phyloP scores from a whole-genome alignment of 2,797 vertebrate species.

The Champsocephalus esox region DNA sequence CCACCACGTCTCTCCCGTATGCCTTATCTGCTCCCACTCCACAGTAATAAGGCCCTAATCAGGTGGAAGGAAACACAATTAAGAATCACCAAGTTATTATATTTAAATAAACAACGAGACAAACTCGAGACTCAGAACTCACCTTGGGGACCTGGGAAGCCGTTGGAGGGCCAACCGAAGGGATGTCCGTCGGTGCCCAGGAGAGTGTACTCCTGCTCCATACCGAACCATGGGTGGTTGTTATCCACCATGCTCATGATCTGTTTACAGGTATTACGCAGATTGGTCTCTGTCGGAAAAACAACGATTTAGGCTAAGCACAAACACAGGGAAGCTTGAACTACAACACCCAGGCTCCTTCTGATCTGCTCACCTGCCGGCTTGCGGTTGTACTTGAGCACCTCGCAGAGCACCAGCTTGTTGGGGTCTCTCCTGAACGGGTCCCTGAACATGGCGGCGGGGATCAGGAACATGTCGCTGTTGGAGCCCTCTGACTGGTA shows the following conservation, averaged over 20 bases:
- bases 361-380: conserved; percentile 84
- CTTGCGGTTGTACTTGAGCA: conserved; percentile 94
- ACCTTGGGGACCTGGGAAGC: conserved; percentile 98
- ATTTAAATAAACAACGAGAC: neutral
- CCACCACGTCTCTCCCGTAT: conserved; percentile 94
- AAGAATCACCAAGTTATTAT: neutral
- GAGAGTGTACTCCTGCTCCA: conserved; percentile 97
- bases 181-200: conserved; percentile 93
- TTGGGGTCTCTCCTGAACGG: conserved; percentile 96
- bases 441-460: conserved; percentile 93
- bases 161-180: conserved; percentile 96
- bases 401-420: conserved; percentile 95
- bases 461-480: conserved; percentile 96
- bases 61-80: conserved; percentile 1
- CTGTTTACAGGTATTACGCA: conserved; percentile 87
- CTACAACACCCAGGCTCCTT: rapidly evolving
- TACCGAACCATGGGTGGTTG: conserved; percentile 93
- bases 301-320: neutral
- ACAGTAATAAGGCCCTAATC: conserved; percentile 95
- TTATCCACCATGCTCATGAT: conserved; percentile 93
- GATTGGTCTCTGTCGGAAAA: conserved; percentile 88
- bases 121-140: conserved; percentile 7
- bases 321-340: neutral
- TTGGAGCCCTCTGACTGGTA: conserved; percentile 95
- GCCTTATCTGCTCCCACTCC: conserved; percentile 95